Evolutionary conservation across 2,888 invertebrate species (phyloP).

Genomic region (Campaea margaritaria): DNA sequence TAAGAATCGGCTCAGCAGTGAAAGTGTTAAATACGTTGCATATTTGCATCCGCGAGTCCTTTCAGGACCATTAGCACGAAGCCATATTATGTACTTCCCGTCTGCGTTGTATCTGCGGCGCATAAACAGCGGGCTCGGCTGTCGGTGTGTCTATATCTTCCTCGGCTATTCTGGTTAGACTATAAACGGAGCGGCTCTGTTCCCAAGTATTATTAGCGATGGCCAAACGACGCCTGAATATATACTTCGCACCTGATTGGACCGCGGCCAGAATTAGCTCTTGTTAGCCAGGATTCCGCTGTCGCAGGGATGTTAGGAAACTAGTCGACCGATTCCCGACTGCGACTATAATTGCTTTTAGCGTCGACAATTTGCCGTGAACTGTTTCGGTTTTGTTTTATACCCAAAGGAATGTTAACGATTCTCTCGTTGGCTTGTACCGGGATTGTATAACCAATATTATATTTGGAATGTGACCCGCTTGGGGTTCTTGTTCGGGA

Average conservation of each 20-base stretch:
- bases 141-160: constrained; percentile 64
- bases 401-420: not conserved
- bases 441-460: not conserved
- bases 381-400: not conserved
- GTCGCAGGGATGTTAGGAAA: constrained; percentile 46
- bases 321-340: constrained; percentile 16
- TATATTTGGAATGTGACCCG: constrained; percentile 6
- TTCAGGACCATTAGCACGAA: constrained; percentile 40
- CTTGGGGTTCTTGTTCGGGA: constrained; percentile 8
- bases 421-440: not conserved
- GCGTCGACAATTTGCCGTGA: not conserved
- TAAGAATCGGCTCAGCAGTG: no score
- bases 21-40: not conserved
- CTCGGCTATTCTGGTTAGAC: constrained; percentile 74
- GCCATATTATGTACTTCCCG: constrained; percentile 57
- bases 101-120: constrained; percentile 52
- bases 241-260: constrained; percentile 79
- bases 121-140: constrained; percentile 48
- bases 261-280: constrained; percentile 67
- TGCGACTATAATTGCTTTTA: constrained; percentile 13
- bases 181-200: constrained; percentile 72
- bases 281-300: constrained; percentile 57
- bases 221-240: constrained; percentile 67
- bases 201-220: constrained; percentile 76
- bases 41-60: not conserved